Percentiles rank a stretch among this genome's conserved stretches.
Evolutionary conservation across 2,888 invertebrate species (phyloP).

Genomic region (Brenthis ino): DNA sequence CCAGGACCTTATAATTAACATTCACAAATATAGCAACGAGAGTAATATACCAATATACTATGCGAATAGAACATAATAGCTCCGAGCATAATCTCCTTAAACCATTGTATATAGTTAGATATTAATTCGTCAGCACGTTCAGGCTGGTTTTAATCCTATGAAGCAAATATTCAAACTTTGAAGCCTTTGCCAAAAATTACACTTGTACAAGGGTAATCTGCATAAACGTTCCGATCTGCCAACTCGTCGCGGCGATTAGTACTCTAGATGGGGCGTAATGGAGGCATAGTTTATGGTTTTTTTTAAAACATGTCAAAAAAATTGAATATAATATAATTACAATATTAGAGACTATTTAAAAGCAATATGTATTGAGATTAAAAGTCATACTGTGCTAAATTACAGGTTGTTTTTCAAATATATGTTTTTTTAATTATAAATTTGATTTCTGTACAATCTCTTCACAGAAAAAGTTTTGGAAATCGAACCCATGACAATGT

Average conservation of each 20-base stretch:
- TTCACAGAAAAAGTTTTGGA: too few relatives aligned
- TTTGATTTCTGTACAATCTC: too few relatives aligned
- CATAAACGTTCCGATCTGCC: conserved; percentile 52
- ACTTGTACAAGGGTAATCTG: conserved; percentile 49
- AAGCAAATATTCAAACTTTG: conserved; percentile 37
- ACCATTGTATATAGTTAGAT: conserved; percentile 20
- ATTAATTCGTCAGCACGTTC: conserved; percentile 37
- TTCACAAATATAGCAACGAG: too few relatives aligned
- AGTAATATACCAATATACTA: too few relatives aligned
- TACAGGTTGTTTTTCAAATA: too few relatives aligned
- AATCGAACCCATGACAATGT: too few relatives aligned
- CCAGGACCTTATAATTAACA: too few relatives aligned
- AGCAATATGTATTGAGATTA: too few relatives aligned
- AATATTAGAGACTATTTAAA: neutral
- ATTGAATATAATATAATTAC: conserved; percentile 1
- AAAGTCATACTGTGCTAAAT: too few relatives aligned
- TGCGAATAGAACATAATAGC: too few relatives aligned
- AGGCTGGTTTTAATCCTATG: conserved; percentile 36
- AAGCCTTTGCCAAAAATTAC: conserved; percentile 40
- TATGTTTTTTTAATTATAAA: too few relatives aligned
- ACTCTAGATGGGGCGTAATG: conserved; percentile 13
- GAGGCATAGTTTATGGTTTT: conserved; percentile 25
- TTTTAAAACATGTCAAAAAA: neutral
- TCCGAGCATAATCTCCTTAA: conserved; percentile 4
- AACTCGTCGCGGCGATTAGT: conserved; percentile 36